A percentile compares a stretch with the other conserved stretches of the same genome.
These are phyloP conservation scores for Rallus limicola DNA, from an alignment of 2,113 vertebrate species.

Conservation along the genomic window DNA sequence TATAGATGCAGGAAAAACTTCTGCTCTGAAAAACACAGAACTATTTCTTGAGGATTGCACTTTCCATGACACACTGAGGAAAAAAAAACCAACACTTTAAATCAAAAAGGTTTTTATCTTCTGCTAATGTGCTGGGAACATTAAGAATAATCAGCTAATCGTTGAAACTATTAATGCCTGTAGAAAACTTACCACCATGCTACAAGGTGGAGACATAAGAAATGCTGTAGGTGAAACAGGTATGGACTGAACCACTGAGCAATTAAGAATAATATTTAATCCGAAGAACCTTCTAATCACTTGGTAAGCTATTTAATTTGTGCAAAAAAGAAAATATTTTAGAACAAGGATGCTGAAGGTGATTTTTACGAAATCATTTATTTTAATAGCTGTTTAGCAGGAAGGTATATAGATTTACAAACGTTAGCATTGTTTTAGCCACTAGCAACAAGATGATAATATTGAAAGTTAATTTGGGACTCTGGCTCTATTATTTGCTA, in stretches of 20 bases:
- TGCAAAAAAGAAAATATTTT: background rate
- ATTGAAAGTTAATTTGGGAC: conserved; percentile 69
- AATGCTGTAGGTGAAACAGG: background rate
- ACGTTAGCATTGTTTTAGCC: conserved; percentile 55
- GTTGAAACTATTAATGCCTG: background rate
- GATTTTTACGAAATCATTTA: conserved; percentile 51
- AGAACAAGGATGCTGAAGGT: background rate
- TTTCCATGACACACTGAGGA: background rate
- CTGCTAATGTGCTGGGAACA: background rate
- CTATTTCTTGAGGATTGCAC: background rate
- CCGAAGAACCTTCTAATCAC: background rate
- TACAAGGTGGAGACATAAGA: background rate
- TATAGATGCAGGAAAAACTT: background rate
- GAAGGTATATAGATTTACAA: conserved; percentile 40
- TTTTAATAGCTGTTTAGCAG: conserved; percentile 52
- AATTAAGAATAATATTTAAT: background rate
- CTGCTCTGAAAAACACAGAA: background rate
- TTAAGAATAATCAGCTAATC: background rate
- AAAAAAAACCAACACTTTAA: background rate
- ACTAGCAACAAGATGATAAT: conserved; percentile 39
- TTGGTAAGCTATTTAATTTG: background rate
- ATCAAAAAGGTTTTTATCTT: background rate
- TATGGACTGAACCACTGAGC: background rate
- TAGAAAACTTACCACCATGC: background rate
- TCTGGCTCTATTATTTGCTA: conserved; percentile 55